Conservation (phyloP, 2,888 invertebrate species). For the Eustalomyia histrio region DNA sequence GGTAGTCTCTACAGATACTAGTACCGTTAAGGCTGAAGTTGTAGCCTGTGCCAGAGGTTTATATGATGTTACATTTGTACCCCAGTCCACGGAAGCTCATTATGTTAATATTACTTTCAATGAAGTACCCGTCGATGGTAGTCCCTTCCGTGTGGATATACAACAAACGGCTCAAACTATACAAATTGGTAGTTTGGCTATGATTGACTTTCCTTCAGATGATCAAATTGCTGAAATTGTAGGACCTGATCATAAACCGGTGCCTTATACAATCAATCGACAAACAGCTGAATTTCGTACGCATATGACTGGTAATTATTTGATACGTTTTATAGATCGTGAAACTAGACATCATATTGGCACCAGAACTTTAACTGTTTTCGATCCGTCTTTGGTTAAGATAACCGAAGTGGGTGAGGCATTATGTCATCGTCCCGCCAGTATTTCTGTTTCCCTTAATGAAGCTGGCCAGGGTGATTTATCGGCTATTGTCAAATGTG, state of each 20-base stretch:
- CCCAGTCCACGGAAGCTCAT: constrained; percentile 93
- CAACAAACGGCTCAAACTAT: constrained; percentile 87
- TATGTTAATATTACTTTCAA: constrained; percentile 97
- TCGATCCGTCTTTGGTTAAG: constrained; percentile 87
- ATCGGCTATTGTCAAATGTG: constrained; percentile 89
- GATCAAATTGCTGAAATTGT: constrained; percentile 84
- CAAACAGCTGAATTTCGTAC: constrained; percentile 89
- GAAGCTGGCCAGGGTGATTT: constrained; percentile 92
- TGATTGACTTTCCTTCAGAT: constrained; percentile 83
- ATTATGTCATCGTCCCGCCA: constrained; percentile 89
- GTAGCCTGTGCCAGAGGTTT: constrained; percentile 92
- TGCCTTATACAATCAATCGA: constrained; percentile 82
- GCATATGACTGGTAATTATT: constrained; percentile 86
- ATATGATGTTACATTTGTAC: constrained; percentile 95
- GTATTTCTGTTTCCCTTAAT: constrained; percentile 87
- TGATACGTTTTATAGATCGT: constrained; percentile 84
- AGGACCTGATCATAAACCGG: constrained; percentile 83
- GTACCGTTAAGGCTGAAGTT: constrained; percentile 94
- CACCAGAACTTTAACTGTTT: constrained; percentile 86
- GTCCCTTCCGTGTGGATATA: constrained; percentile 91
- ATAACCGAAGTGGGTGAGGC: constrained; percentile 88
- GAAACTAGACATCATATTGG: constrained; percentile 83
- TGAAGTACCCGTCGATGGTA: constrained; percentile 93
- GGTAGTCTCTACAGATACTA: constrained; percentile 93
- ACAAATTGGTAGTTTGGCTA: constrained; percentile 83